These are phyloP conservation scores for Battus philenor DNA, from an alignment of 1,140 invertebrate genomes.

Conservation along the genomic window DNA sequence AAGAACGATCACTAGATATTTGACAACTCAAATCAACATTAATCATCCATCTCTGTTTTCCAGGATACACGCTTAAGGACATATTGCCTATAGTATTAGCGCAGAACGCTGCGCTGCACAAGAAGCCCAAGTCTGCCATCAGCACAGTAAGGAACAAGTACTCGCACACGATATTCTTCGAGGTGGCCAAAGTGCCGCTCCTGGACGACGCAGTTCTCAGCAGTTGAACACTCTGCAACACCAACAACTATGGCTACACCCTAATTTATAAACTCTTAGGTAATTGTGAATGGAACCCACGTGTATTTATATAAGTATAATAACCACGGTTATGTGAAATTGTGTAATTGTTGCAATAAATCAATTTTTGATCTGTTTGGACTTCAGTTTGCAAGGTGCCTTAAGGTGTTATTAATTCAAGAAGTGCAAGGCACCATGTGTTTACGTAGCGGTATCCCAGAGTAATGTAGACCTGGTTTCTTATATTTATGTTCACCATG, in stretches of 20 bases:
- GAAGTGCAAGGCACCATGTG: no score
- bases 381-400: constrained; percentile 27
- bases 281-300: no score
- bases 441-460: no score
- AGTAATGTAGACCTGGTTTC: no score
- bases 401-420: no score
- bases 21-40: not conserved
- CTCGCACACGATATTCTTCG: constrained; percentile 94
- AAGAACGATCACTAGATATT: no score
- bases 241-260: no score
- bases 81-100: constrained; percentile 82
- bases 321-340: no score
- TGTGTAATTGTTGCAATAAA: constrained; percentile 16
- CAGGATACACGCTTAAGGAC: constrained; percentile 85
- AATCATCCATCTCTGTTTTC: constrained; percentile 30
- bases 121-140: constrained; percentile 84
- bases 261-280: no score
- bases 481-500: no score
- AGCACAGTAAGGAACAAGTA: constrained; percentile 95
- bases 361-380: not conserved
- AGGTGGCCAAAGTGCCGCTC: constrained; percentile 85
- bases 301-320: no score
- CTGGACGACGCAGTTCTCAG: constrained; percentile 60
- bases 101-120: constrained; percentile 87
- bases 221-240: no score